Conservation (phyloP, 2,797 vertebrate genomes). For the Anableps anableps region DNA sequence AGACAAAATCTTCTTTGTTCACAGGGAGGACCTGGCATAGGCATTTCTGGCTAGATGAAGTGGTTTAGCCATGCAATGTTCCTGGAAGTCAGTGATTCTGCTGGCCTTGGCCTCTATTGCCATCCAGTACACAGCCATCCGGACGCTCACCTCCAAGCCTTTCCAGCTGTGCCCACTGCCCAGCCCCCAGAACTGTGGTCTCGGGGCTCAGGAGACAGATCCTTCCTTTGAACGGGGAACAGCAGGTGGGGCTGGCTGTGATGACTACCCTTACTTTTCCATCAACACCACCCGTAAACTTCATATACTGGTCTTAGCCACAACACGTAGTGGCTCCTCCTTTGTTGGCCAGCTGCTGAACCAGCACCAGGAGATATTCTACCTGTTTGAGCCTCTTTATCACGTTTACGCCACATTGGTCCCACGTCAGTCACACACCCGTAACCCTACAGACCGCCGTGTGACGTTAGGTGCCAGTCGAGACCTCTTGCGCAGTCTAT, state of each 20-base stretch:
- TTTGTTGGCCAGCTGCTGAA: slow-evolving; percentile 96
- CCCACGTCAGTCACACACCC: slow-evolving; percentile 88
- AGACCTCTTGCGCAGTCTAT: slow-evolving; percentile 91
- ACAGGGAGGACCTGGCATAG: slow-evolving; percentile 74
- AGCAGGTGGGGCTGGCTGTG: slow-evolving; percentile 77
- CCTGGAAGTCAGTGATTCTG: slow-evolving; percentile 97
- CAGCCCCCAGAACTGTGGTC: slow-evolving; percentile 86
- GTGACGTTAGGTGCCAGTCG: slow-evolving; percentile 93
- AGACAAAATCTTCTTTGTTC: slow-evolving; percentile 42
- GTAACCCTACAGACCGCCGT: slow-evolving; percentile 84
- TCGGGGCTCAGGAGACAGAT: slow-evolving; percentile 85
- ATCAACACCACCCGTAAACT: slow-evolving; percentile 88
- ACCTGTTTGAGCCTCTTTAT: slow-evolving; percentile 96
- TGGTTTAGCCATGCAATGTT: slow-evolving; percentile 97
- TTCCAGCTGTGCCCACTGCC: slow-evolving; percentile 90
- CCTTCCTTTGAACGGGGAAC: slow-evolving; percentile 77
- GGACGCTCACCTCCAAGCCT: slow-evolving; percentile 93
- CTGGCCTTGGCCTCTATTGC: slow-evolving; percentile 95
- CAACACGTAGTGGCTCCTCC: slow-evolving; percentile 93
- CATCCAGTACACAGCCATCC: slow-evolving; percentile 96
- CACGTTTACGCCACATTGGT: slow-evolving; percentile 93
- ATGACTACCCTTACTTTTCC: slow-evolving; percentile 86
- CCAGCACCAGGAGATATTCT: slow-evolving; percentile 95
- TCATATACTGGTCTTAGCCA: slow-evolving; percentile 92
- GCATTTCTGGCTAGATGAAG: slow-evolving; percentile 86